Evolutionary conservation across 2,888 invertebrate genomes (phyloP), one percentile per base, ranked within the genome.

Genomic region (Suillia variegata): DNA sequence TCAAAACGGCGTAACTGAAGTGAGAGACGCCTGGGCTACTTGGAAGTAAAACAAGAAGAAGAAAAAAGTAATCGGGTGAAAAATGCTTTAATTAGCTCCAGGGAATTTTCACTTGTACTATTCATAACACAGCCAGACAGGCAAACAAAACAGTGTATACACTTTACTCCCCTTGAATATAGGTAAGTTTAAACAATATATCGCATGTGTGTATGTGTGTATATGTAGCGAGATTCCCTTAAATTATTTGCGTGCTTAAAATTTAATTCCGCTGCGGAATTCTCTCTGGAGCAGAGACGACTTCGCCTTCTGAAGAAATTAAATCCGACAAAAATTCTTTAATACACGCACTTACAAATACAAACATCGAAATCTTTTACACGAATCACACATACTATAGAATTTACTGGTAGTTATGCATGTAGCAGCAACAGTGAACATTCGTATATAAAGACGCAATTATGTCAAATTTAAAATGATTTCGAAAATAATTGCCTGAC

Each of bases 401-500:
- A 5, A 6, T 26, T 26, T 26, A 26, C 10, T 26, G 5, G 26
- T 5, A 26, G 26, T 26, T 26, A 6, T 26, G 10, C 10, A 6
- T 26, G 26, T 5, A 26, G 26, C 10, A 5, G 26, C 5, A 26
- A 26, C 5, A 63, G n/a, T n/a, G n/a, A n/a, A n/a, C n/a, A n/a
- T n/a, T n/a, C n/a, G n/a, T n/a, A n/a, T n/a, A 66, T 69, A 71
- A 63, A 66, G 68, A 61, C 67, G n/a, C 71, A 72, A 71, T 71
- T 72, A 71, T 68, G 67, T 68, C 68, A 69, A 71, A 69, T 20
- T 20, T 5, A 20, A 34, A 52, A 18, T 52, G 18, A n/a, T 17
- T 50, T 38, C n/a, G n/a, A 8, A 38, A 4, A 13, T 8, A 4
- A 38, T 3, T 12, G n/a, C 38, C 3, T 4, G 4, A 38, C 10